These are phyloP conservation scores for Enteromius afrohamiltoni DNA, from an alignment of 2,797 vertebrate species.

Conservation along the genomic window DNA sequence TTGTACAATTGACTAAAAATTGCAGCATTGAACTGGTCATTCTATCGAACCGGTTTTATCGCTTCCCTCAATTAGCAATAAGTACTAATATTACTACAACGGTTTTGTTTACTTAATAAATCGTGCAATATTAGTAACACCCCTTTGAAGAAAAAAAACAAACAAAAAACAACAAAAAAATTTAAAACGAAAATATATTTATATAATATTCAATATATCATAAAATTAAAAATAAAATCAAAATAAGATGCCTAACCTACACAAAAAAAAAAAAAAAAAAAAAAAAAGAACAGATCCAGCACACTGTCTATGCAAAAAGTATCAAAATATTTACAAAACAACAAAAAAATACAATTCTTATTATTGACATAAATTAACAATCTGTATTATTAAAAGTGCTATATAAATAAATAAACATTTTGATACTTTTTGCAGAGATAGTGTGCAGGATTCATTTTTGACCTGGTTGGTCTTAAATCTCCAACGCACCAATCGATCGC, in stretches of 20 bases:
- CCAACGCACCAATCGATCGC: no score
- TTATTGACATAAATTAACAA: no score
- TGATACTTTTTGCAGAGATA: no score
- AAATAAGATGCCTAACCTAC: slow-evolving; percentile 78
- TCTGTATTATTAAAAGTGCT: no score
- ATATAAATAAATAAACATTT: no score
- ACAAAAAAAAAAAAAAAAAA: slow-evolving; percentile 61
- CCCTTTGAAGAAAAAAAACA: slow-evolving; percentile 83
- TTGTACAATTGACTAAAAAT: slow-evolving; percentile 88
- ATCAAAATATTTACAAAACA: no score
- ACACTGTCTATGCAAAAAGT: no score
- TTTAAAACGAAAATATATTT: slow-evolving; percentile 72
- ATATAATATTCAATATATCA: slow-evolving; percentile 80
- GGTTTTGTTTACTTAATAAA: slow-evolving; percentile 74
- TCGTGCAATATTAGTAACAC: slow-evolving; percentile 91
- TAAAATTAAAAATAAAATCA: slow-evolving; percentile 78
- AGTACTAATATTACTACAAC: slow-evolving; percentile 84
- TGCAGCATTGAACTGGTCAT: slow-evolving; percentile 91
- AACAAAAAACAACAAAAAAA: slow-evolving; percentile 69
- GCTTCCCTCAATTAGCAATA: slow-evolving; percentile 72
- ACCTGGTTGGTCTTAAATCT: no score
- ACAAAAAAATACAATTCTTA: no score
- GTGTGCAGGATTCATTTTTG: no score
- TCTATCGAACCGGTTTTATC: slow-evolving; percentile 76
- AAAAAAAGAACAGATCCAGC: no score